phyloP scores from a whole-genome alignment of 2,797 vertebrate species.

The Helicolenus hilgendorfi region DNA sequence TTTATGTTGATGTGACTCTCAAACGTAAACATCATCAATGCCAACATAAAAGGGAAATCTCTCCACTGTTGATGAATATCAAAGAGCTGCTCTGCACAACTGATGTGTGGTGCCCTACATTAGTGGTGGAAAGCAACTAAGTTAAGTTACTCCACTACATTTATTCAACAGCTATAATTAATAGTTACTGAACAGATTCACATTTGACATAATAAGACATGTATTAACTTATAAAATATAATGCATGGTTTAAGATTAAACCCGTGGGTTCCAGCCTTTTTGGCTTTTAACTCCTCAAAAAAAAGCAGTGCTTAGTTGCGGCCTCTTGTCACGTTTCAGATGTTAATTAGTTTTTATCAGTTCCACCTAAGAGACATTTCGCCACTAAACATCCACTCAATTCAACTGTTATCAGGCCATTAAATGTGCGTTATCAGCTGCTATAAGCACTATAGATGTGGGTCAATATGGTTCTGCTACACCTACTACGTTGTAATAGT shows the following conservation, averaged over 20 bases:
- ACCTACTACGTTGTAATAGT: no score
- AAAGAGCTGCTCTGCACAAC: slow-evolving; percentile 27
- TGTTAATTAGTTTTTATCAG: background rate
- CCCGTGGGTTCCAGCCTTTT: no score
- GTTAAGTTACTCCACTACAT: background rate
- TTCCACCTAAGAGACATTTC: background rate
- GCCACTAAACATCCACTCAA: background rate
- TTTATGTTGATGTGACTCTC: slow-evolving; percentile 13
- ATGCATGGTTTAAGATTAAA: background rate
- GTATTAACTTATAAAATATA: background rate
- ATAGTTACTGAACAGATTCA: background rate
- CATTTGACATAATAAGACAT: background rate
- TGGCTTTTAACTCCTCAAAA: no score
- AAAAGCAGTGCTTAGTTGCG: background rate
- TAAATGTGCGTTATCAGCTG: no score
- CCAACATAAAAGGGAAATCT: slow-evolving; percentile 49
- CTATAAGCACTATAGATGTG: no score
- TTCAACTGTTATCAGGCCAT: no score
- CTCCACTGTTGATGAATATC: slow-evolving; percentile 15
- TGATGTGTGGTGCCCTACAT: slow-evolving; percentile 12
- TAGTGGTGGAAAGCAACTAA: background rate
- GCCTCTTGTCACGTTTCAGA: background rate
- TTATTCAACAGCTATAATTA: background rate
- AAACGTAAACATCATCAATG: background rate
- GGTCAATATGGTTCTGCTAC: no score